Evolutionary conservation across 2,888 invertebrate species (phyloP).

Genomic region (Amphipoea oculea): DNA sequence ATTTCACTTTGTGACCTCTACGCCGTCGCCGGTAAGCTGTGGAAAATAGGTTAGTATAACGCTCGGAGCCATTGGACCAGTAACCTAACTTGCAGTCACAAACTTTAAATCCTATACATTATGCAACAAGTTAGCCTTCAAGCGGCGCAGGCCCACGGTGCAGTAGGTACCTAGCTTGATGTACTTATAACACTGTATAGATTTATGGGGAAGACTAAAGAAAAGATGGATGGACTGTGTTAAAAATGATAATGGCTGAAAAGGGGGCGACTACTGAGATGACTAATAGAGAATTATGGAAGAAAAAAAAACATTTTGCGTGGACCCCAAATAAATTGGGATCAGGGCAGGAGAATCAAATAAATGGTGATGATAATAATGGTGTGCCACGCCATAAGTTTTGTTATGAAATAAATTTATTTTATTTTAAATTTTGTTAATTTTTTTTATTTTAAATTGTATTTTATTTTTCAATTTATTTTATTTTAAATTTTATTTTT

Average conservation of each 20-base stretch:
- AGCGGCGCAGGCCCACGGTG: not conserved
- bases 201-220: not conserved
- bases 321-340: not conserved
- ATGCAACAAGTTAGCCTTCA: constrained; percentile 56
- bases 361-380: not conserved
- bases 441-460: too few relatives aligned
- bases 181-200: constrained; percentile 11
- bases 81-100: constrained; percentile 51
- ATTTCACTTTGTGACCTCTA: constrained; percentile 9
- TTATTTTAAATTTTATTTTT: too few relatives aligned
- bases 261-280: not conserved
- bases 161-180: not conserved
- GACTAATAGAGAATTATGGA: not conserved
- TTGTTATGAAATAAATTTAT: not conserved
- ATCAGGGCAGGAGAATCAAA: not conserved
- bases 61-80: constrained; percentile 29
- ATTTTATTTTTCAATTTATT: too few relatives aligned
- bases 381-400: not conserved
- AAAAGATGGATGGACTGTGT: not conserved
- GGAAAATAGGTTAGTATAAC: constrained; percentile 41
- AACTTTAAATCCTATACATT: constrained; percentile 57
- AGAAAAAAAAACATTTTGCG: not conserved
- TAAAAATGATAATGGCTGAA: not conserved
- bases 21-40: not conserved
- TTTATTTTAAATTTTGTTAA: too few relatives aligned